phyloP scores from a whole-genome alignment of 2,113 vertebrate genomes.

The Erythrolamprus reginae region DNA sequence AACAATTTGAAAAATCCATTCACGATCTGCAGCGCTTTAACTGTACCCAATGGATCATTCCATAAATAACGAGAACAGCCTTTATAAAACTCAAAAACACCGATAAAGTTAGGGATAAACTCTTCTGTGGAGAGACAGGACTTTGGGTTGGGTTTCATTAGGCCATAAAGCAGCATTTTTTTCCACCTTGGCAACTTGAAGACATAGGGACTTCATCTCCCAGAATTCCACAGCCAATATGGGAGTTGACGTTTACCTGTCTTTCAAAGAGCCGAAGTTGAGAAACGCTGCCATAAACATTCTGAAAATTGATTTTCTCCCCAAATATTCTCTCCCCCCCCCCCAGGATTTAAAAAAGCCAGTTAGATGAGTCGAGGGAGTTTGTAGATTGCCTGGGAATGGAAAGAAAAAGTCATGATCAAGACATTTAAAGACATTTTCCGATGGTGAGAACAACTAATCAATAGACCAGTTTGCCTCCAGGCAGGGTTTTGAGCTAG shows the following conservation, averaged over 20 bases:
- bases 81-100: background rate
- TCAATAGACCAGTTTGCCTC: background rate
- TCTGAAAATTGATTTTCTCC: background rate
- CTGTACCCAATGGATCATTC: background rate
- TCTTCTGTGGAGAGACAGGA: background rate
- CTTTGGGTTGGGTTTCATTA: constrained; percentile 4
- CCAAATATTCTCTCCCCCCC: too few species aligned
- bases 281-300: background rate
- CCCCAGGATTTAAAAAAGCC: background rate
- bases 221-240: background rate
- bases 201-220: background rate
- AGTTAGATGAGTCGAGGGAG: background rate
- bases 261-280: background rate
- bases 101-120: background rate
- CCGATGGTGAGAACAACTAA: background rate
- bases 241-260: background rate
- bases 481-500: too few species aligned
- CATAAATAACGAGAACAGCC: background rate
- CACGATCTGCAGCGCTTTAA: background rate
- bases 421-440: background rate
- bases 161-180: background rate
- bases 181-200: background rate
- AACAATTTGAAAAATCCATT: background rate
- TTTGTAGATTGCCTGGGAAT: background rate
- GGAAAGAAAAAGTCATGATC: background rate